Evolutionary conservation across 1,140 invertebrate genomes (phyloP).

Genomic region (Pantala flavescens): DNA sequence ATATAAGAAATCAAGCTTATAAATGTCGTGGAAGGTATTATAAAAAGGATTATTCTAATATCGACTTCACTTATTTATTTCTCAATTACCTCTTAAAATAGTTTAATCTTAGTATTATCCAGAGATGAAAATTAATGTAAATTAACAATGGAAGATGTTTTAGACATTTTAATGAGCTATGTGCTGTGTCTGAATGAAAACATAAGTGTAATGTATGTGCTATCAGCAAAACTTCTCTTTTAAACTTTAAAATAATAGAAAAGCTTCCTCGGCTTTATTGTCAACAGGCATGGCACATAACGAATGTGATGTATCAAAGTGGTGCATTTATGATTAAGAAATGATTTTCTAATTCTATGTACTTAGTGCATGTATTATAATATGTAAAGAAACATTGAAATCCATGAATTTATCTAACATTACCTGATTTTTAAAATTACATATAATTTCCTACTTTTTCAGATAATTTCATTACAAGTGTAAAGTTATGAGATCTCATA

Average conservation of each 20-base stretch:
- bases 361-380: not conserved
- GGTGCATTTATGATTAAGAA: not conserved
- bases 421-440: not conserved
- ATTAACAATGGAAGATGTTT: not conserved
- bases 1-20: not conserved
- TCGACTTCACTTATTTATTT: not conserved
- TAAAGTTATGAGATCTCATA: not conserved
- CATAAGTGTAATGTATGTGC: not conserved
- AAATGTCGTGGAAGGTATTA: not conserved
- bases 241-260: not conserved
- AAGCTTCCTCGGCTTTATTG: not conserved
- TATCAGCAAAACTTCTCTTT: not conserved
- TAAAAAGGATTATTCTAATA: not conserved
- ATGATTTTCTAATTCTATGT: not conserved
- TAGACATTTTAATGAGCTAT: not conserved
- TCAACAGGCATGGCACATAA: not conserved
- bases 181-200: not conserved
- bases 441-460: slow-evolving; percentile 8
- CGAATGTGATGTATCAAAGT: slow-evolving; percentile 10
- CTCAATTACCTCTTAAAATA: not conserved
- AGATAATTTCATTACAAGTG: slow-evolving; percentile 7
- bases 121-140: not conserved
- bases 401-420: not conserved
- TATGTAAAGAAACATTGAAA: not conserved
- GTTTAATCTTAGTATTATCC: not conserved